Conservation (phyloP, 2,113 vertebrate genomes). For the Podilymbus podiceps region DNA sequence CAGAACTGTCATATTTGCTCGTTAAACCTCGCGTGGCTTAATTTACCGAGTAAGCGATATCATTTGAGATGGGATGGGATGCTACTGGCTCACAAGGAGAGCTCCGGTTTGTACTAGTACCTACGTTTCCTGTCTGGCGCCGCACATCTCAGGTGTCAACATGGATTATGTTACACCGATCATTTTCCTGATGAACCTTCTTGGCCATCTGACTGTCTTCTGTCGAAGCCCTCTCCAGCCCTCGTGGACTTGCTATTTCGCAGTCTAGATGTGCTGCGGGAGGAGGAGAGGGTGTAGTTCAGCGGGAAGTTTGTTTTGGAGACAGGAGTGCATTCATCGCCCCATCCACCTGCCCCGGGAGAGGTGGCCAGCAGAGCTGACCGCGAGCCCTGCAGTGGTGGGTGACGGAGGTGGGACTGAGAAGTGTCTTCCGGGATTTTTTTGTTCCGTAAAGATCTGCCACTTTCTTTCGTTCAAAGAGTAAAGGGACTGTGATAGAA, state of each 20-base stretch:
- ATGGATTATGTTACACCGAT: fast-evolving
- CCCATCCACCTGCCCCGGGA: not conserved
- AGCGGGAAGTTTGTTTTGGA: not conserved
- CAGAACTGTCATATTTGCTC: not conserved
- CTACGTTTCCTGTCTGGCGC: not conserved
- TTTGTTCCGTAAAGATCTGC: not conserved
- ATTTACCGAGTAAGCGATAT: not conserved
- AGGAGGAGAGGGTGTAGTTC: not conserved
- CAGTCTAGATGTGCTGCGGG: not conserved
- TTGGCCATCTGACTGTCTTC: too few species aligned
- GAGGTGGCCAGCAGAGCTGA: not conserved
- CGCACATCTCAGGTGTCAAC: fast-evolving
- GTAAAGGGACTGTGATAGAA: not conserved
- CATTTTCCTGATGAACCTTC: not conserved
- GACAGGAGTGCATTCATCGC: fast-evolving
- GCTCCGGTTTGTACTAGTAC: not conserved
- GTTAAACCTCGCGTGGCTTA: not conserved
- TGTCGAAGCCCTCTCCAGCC: not conserved
- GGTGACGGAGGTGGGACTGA: not conserved
- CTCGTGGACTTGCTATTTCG: not conserved
- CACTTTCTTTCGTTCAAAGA: not conserved
- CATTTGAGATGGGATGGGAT: not conserved
- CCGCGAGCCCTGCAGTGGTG: not conserved
- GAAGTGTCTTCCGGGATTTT: not conserved
- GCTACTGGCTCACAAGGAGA: not conserved